These are phyloP conservation scores for Carapus acus DNA, from an alignment of 2,797 vertebrate genomes.

Conservation along the genomic window DNA sequence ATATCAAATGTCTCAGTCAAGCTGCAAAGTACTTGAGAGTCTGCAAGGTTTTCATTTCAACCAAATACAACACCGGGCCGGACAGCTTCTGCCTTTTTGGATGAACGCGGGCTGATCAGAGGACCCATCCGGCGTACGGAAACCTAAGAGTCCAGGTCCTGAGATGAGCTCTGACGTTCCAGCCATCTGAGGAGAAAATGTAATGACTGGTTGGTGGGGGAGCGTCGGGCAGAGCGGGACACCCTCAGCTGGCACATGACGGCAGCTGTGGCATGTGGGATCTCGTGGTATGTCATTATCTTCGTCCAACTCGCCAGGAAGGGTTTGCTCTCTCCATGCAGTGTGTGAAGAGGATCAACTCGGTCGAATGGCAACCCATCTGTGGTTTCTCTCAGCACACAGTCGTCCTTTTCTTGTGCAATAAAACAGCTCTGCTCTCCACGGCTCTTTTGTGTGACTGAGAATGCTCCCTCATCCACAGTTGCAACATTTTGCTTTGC, in stretches of 20 bases:
- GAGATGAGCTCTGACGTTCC: neutral
- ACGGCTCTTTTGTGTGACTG: neutral
- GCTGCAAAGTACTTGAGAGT: neutral
- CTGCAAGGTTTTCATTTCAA: neutral
- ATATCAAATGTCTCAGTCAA: constrained; percentile 4
- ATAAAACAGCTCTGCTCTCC: neutral
- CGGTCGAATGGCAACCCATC: neutral
- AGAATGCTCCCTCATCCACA: constrained; percentile 1
- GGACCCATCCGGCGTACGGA: neutral
- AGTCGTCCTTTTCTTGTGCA: constrained; percentile 5
- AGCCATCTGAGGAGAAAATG: neutral
- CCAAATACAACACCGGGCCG: neutral
- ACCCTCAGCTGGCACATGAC: constrained; percentile 7
- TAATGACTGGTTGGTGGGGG: constrained; percentile 1
- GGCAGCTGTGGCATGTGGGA: constrained; percentile 7
- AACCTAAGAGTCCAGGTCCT: neutral
- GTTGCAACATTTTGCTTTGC: constrained; percentile 4
- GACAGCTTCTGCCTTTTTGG: no score
- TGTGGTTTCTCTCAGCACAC: constrained; percentile 8
- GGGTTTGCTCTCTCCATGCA: constrained; percentile 5
- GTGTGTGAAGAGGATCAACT: constrained; percentile 14
- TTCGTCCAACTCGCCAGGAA: constrained; percentile 18
- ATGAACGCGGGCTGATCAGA: neutral
- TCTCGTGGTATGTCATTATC: constrained; percentile 8
- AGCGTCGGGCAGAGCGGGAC: constrained; percentile 8